Evolutionary conservation across 2,113 vertebrate genomes (phyloP).

Genomic region (Anolis sagrei): DNA sequence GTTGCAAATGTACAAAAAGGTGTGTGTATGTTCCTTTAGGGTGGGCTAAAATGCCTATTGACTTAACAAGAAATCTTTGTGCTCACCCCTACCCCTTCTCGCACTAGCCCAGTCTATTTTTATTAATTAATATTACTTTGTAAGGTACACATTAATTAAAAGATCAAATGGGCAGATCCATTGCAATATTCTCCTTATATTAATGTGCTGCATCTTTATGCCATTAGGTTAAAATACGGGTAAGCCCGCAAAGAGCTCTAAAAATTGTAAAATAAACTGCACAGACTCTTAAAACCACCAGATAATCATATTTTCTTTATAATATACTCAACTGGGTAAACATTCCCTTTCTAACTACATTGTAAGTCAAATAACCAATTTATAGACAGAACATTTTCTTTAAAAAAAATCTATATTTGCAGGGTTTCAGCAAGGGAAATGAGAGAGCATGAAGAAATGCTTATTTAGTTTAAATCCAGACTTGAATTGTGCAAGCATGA

Average conservation of each 20-base stretch:
- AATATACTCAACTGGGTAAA: not conserved
- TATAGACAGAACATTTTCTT: not conserved
- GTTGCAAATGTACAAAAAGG: not conserved
- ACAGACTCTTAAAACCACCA: too few species aligned
- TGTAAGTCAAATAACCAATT: not conserved
- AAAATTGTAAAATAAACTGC: not conserved
- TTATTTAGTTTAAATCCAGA: constrained; percentile 22
- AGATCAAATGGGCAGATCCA: not conserved
- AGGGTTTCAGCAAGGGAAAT: not conserved
- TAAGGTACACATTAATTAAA: not conserved
- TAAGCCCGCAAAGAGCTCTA: not conserved
- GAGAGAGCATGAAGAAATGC: not conserved
- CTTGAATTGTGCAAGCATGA: not conserved
- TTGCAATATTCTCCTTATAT: not conserved
- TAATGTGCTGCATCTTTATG: not conserved
- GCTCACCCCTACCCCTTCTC: not conserved
- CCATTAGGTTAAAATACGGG: not conserved
- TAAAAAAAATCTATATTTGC: fast-evolving
- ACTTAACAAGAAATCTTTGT: constrained; percentile 1
- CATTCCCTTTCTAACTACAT: not conserved
- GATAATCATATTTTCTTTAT: not conserved
- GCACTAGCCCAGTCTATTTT: not conserved
- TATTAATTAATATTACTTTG: not conserved
- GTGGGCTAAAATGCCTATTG: not conserved
- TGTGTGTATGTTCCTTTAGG: not conserved